phyloP scores from a whole-genome alignment of 1,140 invertebrate genomes.

The Rhyacophila brunnea region DNA sequence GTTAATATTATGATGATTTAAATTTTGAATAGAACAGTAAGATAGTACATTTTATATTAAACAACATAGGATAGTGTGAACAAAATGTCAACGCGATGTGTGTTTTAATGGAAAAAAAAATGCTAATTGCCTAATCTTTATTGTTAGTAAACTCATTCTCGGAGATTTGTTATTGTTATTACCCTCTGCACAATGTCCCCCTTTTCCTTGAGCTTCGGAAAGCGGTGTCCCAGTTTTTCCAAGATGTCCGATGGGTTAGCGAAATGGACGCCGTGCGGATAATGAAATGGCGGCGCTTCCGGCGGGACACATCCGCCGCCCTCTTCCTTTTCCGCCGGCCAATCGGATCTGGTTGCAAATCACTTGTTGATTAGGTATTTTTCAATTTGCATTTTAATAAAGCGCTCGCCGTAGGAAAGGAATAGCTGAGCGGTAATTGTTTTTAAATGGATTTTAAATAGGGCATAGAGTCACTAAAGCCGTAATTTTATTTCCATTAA shows the following conservation, averaged over 20 bases:
- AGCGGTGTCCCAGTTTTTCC: constrained; percentile 55
- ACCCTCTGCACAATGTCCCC: constrained; percentile 62
- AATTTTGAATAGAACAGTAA: too few relatives aligned
- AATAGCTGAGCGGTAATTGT: neutral
- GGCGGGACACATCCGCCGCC: constrained; percentile 40
- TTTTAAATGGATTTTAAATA: neutral
- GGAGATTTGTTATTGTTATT: constrained; percentile 36
- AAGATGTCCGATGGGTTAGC: constrained; percentile 49
- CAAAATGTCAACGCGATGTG: too few relatives aligned
- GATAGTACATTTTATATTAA: too few relatives aligned
- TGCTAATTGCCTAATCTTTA: too few relatives aligned
- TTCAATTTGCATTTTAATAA: neutral
- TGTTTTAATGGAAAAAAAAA: too few relatives aligned
- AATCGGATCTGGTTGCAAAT: constrained; percentile 15
- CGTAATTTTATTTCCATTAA: too few relatives aligned
- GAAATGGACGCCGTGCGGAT: constrained; percentile 37
- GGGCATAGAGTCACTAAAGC: too few relatives aligned
- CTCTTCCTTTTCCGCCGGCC: constrained; percentile 30
- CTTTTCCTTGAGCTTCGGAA: constrained; percentile 54
- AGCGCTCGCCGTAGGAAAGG: too few relatives aligned
- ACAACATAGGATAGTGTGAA: too few relatives aligned
- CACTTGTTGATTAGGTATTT: neutral
- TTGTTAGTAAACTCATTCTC: neutral
- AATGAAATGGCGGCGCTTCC: constrained; percentile 32
- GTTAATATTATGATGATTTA: too few relatives aligned